Evolutionary conservation across 2,888 invertebrate genomes (phyloP).

Genomic region (Pegoplata infirma): DNA sequence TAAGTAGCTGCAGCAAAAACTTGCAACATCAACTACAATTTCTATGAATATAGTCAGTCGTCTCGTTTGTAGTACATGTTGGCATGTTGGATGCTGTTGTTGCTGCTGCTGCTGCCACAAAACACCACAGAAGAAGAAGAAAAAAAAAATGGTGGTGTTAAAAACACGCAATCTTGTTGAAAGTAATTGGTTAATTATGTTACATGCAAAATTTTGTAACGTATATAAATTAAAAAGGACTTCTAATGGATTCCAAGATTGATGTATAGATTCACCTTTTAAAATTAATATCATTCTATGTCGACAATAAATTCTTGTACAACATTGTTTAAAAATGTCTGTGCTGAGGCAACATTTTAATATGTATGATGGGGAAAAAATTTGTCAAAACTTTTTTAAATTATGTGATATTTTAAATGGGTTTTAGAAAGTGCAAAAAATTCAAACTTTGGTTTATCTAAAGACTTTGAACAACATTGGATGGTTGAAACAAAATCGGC

Average conservation of each 20-base stretch:
- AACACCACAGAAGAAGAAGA: no score
- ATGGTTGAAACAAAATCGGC: no score
- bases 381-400: background rate
- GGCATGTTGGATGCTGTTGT: conserved; percentile 15
- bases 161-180: conserved; percentile 61
- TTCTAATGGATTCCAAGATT: conserved; percentile 59
- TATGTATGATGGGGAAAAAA: no score
- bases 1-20: conserved; percentile 37
- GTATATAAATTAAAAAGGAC: conserved; percentile 60
- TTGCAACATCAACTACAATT: no score
- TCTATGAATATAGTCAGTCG: conserved; percentile 9
- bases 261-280: conserved; percentile 51
- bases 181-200: conserved; percentile 63
- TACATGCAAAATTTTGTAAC: conserved; percentile 59
- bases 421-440: no score
- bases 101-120: conserved; percentile 25
- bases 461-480: no score
- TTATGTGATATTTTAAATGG: no score
- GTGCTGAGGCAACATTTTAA: no score
- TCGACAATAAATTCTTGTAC: conserved; percentile 48
- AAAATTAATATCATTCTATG: conserved; percentile 51
- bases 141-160: conserved; percentile 45
- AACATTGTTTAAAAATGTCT: no score
- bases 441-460: no score
- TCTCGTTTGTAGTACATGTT: conserved; percentile 37